A percentile compares a stretch with the other conserved stretches of the same genome.
Conservation (phyloP, 2,888 invertebrate genomes). For the Philhelius pedissequus region DNA sequence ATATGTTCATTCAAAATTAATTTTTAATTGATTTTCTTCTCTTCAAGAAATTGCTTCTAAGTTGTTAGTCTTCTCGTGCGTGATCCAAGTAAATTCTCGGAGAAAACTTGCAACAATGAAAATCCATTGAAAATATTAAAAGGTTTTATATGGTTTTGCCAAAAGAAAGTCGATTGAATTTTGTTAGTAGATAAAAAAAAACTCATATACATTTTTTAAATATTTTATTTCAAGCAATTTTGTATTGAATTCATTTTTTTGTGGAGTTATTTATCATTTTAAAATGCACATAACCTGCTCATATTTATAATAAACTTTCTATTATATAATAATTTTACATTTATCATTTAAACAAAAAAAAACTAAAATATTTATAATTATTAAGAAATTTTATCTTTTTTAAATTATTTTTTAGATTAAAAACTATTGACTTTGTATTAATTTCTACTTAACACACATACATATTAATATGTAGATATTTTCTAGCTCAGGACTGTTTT, state of each 20-base stretch:
- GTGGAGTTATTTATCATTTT: constrained; percentile 38
- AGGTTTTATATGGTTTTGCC: too few relatives aligned
- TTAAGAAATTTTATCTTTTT: background rate
- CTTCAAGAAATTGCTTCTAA: too few relatives aligned
- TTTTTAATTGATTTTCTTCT: too few relatives aligned
- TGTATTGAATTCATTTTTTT: constrained; percentile 32
- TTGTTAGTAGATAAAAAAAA: too few relatives aligned
- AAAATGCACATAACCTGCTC: constrained; percentile 7
- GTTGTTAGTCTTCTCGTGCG: too few relatives aligned
- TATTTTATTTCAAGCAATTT: constrained; percentile 53
- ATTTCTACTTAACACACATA: constrained; percentile 4
- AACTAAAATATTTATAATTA: background rate
- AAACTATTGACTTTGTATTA: constrained; percentile 2
- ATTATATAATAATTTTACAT: constrained; percentile 2
- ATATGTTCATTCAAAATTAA: too few relatives aligned
- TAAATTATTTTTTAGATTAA: background rate
- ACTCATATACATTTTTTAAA: background rate
- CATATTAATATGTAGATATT: background rate
- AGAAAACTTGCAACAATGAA: too few relatives aligned
- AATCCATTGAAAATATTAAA: too few relatives aligned
- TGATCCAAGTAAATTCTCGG: too few relatives aligned
- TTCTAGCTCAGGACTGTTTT: constrained; percentile 1
- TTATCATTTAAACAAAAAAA: constrained; percentile 1
- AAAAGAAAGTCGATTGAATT: too few relatives aligned
- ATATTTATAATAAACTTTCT: background rate